Evolutionary conservation across 2,113 vertebrate genomes (phyloP), one percentile per base, ranked within the genome.

Genomic region (Lamprologus sp.): DNA sequence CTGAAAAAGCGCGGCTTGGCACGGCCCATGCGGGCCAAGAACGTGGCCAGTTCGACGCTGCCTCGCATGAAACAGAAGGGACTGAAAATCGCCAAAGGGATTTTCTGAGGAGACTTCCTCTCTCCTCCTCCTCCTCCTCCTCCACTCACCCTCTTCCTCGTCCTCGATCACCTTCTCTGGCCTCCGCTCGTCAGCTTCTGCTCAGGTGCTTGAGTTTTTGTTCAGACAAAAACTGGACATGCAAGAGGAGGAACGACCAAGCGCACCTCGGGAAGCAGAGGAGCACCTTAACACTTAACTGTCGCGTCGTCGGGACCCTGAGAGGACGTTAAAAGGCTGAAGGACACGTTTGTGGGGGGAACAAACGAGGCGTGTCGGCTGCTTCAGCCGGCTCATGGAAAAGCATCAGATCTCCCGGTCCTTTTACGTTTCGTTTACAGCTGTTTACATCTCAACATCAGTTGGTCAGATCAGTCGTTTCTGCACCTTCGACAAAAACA

Each of bases 11-110:
- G 98, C 4, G 97, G 98, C 83, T 95, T 96, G 90, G 93, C 95
- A 35, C 97, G 98, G 84, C 97, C 96, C 1, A 85, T 96, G 23
- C 97, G 98, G 31, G 95, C 97, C 90, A 99, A 98, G 92, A 97
- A 96, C 0, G 98, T 99, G 70, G 96, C 98, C 87, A 99, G 98
- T 87, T 99, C 99, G 3, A 99, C 99, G 6, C 94, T 99, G 91
- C 98, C 98, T 3, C 97, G 99, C 70, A 98, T 99, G 98, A 99
- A 99, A 85, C 99, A 99, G 96, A 99, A 99, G 84, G 99, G 99
- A 87, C 97, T 99, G 91, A 99, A 97, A 95, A 98, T 99, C 1
- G 98, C 99, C 53, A 99, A 99, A 88, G 98, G 98, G 94, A 98
- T 99, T 96, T 99, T 99, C 97, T 99, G 96, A 98, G 93, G 88